Evolutionary conservation across 2,797 vertebrate genomes (phyloP).

Genomic region (Taeniopygia guttata): DNA sequence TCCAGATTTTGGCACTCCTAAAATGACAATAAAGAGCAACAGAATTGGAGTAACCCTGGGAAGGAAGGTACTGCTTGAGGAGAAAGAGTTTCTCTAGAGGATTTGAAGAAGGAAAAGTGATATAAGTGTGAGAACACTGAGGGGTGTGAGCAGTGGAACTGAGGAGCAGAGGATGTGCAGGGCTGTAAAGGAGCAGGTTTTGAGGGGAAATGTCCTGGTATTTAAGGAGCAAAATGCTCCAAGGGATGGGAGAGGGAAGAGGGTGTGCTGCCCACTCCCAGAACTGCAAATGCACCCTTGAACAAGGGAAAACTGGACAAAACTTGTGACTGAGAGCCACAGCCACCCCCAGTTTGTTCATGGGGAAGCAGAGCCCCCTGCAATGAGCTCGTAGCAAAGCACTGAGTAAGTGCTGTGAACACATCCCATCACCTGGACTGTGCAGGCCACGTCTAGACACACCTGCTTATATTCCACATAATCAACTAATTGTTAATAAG

Average conservation of each 20-base stretch:
- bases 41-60: neutral
- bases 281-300: neutral
- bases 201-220: neutral
- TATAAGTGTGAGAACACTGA: neutral
- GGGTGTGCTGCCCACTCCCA: neutral
- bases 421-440: neutral
- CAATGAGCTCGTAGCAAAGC: neutral
- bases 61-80: neutral
- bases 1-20: slow-evolving; percentile 25
- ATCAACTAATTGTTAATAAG: neutral
- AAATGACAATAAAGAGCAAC: neutral
- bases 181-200: neutral
- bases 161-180: neutral
- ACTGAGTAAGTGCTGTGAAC: neutral
- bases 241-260: neutral
- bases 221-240: neutral
- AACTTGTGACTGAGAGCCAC: neutral
- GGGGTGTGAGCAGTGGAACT: neutral
- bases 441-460: neutral
- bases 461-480: neutral
- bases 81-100: neutral
- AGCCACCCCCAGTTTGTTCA: neutral
- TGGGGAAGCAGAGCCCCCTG: neutral
- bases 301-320: neutral
- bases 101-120: neutral